phyloP scores from a whole-genome alignment of 2,113 vertebrate genomes.

The Podarcis muralis region DNA sequence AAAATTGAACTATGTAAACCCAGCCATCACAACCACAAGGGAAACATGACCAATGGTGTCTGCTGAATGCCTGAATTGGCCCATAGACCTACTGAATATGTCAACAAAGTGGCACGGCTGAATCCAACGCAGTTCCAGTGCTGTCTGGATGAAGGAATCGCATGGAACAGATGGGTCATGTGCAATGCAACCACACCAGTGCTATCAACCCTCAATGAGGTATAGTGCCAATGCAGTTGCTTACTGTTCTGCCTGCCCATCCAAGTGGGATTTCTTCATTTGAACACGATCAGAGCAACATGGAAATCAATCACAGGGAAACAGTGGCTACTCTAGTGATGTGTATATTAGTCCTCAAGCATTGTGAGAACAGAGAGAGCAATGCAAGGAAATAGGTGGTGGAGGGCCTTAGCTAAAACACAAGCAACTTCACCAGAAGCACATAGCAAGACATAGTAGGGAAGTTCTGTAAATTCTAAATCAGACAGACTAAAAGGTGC shows the following conservation, averaged over 20 bases:
- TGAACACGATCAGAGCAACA: neutral
- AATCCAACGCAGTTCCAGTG: neutral
- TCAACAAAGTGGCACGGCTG: neutral
- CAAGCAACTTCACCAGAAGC: neutral
- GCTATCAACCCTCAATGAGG: neutral
- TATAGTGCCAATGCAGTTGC: too few relatives aligned
- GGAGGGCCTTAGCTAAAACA: neutral
- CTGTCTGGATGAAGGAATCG: too few relatives aligned
- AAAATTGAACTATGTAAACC: neutral
- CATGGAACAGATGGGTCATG: neutral
- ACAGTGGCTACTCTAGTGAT: neutral
- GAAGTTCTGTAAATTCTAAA: neutral
- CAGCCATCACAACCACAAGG: neutral
- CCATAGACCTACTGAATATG: too few relatives aligned
- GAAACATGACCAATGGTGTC: neutral
- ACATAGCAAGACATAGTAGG: neutral
- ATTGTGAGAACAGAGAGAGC: neutral
- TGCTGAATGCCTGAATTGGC: neutral
- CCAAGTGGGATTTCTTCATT: neutral
- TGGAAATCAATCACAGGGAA: neutral
- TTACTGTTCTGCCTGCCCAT: neutral
- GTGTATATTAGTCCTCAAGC: neutral
- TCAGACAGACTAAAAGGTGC: neutral
- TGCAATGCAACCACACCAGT: too few relatives aligned
- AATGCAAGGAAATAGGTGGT: neutral